Evolutionary conservation across 2,888 invertebrate species (phyloP), one percentile per base, ranked within the genome.

Genomic region (Lydus trimaculatus): DNA sequence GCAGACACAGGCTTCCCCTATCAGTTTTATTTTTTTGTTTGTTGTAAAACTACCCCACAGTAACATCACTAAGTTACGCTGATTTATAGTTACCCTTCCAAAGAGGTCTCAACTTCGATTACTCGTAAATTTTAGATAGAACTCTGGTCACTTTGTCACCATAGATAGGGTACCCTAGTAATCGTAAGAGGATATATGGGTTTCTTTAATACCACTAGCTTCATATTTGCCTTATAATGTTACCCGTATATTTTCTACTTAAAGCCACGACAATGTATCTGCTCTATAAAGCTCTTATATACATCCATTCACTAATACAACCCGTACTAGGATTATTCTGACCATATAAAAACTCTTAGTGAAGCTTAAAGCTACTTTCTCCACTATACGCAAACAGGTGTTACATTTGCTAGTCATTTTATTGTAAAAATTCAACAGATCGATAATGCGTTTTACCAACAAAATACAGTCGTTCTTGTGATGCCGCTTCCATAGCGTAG

Each of bases 221-320:
- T 70, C 70, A 70, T 70, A 66, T 70, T 70, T 70, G 58, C 59
- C 58, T 64, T 39, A 66, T 66, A 70, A 64, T 61, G 62, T 64
- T 58, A 61, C 66, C 62, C 59, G 58, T 64, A 70, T 70, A 70
- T 66, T 70, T 70, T 62, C 66, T 70, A 25, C 66, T 69, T 66
- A 66, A 52, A 52, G n/a, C 62, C 58, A 61, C 64, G 61, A 69
- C 66, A 61, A 63, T 60, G 62, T 48, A 56, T 65, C 25, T 43
- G 28, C 43, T 65, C 66, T 66, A 66, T 70, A 70, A 70, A 66
- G 66, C 70, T 70, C 61, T 70, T 69, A 65, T 65, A n/a, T 66
- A 39, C 6, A 65, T 65, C 65, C 64, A 63, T 65, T 63, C 69
- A 65, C 65, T 69, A 63, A 64, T 65, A 64, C 63, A 64, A 13